A percentile compares a stretch with the other conserved stretches of the same genome.
These are phyloP conservation scores for Apodemia duryi DNA, from an alignment of 2,888 invertebrate species.

Conservation along the genomic window DNA sequence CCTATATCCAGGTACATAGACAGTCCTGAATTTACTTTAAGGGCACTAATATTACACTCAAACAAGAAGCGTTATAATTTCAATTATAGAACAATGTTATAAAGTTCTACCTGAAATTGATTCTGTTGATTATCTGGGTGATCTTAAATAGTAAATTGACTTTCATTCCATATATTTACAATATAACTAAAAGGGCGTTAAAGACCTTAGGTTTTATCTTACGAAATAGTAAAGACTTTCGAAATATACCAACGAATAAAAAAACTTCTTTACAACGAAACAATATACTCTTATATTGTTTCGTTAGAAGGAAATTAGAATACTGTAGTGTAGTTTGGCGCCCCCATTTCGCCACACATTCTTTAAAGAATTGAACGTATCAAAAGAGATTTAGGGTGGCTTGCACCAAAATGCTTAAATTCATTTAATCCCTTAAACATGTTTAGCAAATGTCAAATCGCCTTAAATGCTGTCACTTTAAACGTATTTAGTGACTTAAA, in stretches of 20 bases:
- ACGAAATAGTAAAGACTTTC: not conserved
- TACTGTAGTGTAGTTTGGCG: not conserved
- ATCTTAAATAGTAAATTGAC: not conserved
- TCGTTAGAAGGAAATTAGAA: not conserved
- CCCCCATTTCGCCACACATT: not conserved
- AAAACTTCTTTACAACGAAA: not conserved
- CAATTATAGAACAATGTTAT: too few relatives aligned
- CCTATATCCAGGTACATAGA: too few relatives aligned
- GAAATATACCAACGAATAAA: not conserved
- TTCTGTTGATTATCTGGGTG: not conserved
- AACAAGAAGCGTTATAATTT: too few relatives aligned
- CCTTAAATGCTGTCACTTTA: too few relatives aligned
- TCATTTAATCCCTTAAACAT: too few relatives aligned
- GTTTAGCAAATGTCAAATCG: too few relatives aligned
- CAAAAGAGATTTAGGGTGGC: too few relatives aligned
- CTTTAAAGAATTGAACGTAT: constrained; percentile 21
- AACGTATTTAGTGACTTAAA: too few relatives aligned
- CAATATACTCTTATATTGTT: not conserved
- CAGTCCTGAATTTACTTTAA: too few relatives aligned
- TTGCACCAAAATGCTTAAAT: too few relatives aligned
- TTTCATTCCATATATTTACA: not conserved
- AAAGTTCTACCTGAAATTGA: too few relatives aligned
- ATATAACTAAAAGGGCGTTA: not conserved
- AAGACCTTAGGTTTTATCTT: not conserved
- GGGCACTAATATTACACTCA: too few relatives aligned